Percentiles rank a stretch among this genome's conserved stretches.
Evolutionary conservation across 2,888 invertebrate species (phyloP).

Genomic region (Panzeria rudis): DNA sequence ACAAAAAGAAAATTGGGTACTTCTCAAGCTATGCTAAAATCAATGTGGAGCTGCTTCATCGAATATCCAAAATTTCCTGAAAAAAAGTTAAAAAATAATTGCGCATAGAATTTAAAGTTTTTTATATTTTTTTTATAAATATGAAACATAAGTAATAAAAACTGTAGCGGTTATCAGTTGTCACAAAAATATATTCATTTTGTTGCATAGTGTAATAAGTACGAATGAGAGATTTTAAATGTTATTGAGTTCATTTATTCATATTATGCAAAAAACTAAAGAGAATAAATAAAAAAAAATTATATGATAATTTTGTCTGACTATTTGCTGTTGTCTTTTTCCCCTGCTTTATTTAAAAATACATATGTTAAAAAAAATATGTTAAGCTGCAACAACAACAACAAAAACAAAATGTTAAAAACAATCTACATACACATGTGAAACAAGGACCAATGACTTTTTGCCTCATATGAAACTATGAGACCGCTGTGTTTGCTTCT

Average conservation of each 20-base stretch:
- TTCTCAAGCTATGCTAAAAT: too few species aligned
- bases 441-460: slow-evolving; percentile 71
- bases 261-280: slow-evolving; percentile 34
- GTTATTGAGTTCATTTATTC: slow-evolving; percentile 63
- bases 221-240: slow-evolving; percentile 46
- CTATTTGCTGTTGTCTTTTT: slow-evolving; percentile 5
- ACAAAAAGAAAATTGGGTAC: too few species aligned
- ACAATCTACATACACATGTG: slow-evolving; percentile 55
- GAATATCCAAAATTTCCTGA: too few species aligned
- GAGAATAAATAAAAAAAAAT: slow-evolving; percentile 34
- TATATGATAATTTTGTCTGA: slow-evolving; percentile 52
- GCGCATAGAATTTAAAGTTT: too few species aligned
- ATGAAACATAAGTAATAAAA: too few species aligned
- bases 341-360: slow-evolving; percentile 31
- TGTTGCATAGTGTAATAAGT: not conserved
- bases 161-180: too few species aligned
- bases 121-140: too few species aligned
- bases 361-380: too few species aligned
- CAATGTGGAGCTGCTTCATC: too few species aligned
- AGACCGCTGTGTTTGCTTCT: slow-evolving; percentile 11
- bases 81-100: too few species aligned
- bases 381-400: slow-evolving; percentile 55
- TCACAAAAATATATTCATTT: not conserved
- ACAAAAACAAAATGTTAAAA: slow-evolving; percentile 20
- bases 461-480: not conserved